Evolutionary conservation across 2,888 invertebrate genomes (phyloP).

Genomic region (Eilema caniola): DNA sequence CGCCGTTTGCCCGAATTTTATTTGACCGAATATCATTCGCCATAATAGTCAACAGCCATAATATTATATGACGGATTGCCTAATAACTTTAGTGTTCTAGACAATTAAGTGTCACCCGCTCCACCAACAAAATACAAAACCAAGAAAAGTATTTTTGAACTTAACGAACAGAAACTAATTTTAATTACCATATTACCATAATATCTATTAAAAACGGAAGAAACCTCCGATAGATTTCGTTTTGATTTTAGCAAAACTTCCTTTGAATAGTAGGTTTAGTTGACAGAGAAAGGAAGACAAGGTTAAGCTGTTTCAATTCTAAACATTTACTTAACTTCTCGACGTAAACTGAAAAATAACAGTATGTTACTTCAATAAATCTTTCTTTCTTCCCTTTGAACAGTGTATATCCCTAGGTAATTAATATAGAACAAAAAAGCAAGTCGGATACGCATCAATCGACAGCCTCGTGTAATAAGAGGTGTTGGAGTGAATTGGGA

Average conservation of each 20-base stretch:
- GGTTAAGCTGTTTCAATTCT: slow-evolving; percentile 1
- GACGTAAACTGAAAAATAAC: slow-evolving; percentile 5
- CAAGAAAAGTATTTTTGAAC: no score
- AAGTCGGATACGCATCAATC: slow-evolving; percentile 71
- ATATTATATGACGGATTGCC: no score
- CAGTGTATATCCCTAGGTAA: slow-evolving; percentile 31
- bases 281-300: not conserved
- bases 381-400: slow-evolving; percentile 33
- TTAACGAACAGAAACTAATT: no score
- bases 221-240: not conserved
- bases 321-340: not conserved
- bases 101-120: no score
- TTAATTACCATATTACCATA: no score
- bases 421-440: slow-evolving; percentile 48
- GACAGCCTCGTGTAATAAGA: slow-evolving; percentile 66
- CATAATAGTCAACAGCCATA: no score
- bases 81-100: no score
- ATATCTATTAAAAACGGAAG: no score
- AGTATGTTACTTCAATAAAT: slow-evolving; percentile 23
- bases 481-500: slow-evolving; percentile 75
- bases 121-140: no score
- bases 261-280: not conserved
- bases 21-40: no score
- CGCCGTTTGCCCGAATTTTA: no score
- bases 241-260: not conserved